Conservation (phyloP, 2,113 vertebrate species). For the Hydrochoerus hydrochaeris region DNA sequence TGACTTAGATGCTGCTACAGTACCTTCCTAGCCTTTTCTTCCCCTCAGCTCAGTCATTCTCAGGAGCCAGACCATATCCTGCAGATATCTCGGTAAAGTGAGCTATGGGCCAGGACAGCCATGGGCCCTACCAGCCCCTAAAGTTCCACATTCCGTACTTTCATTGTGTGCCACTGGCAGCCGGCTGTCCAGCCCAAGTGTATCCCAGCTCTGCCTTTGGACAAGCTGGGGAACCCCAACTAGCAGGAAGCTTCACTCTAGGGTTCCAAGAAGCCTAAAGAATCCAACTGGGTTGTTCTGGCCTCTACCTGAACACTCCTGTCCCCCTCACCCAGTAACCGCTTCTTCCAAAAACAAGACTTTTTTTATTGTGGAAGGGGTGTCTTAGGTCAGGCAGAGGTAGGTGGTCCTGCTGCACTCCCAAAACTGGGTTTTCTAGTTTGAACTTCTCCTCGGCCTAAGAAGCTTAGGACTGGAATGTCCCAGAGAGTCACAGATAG, state of each 20-base stretch:
- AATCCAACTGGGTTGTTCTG: background rate
- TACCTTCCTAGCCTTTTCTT: background rate
- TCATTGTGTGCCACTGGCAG: background rate
- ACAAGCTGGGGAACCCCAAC: background rate
- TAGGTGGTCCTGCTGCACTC: conserved; percentile 82
- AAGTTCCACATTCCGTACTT: background rate
- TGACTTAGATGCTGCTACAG: background rate
- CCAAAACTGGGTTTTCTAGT: conserved; percentile 84
- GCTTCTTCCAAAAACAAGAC: conserved; percentile 43
- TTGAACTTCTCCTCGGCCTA: conserved; percentile 79
- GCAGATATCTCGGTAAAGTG: background rate
- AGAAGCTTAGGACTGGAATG: conserved; percentile 84
- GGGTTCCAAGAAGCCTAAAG: background rate
- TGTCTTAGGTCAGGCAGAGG: conserved; percentile 61
- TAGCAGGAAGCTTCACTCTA: background rate
- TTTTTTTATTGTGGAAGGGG: conserved; percentile 62
- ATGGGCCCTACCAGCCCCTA: background rate
- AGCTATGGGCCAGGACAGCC: background rate
- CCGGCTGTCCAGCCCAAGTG: background rate
- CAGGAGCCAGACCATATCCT: background rate
- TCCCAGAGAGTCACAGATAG: conserved; percentile 77
- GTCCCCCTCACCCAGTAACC: conserved; percentile 35
- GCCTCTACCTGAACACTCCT: background rate
- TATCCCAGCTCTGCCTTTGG: background rate
- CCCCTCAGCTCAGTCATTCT: background rate